A percentile compares a stretch with the other conserved stretches of the same genome.
These are phyloP conservation scores for Phoxinus dragarum DNA, from an alignment of 2,797 vertebrate genomes.

Conservation along the genomic window DNA sequence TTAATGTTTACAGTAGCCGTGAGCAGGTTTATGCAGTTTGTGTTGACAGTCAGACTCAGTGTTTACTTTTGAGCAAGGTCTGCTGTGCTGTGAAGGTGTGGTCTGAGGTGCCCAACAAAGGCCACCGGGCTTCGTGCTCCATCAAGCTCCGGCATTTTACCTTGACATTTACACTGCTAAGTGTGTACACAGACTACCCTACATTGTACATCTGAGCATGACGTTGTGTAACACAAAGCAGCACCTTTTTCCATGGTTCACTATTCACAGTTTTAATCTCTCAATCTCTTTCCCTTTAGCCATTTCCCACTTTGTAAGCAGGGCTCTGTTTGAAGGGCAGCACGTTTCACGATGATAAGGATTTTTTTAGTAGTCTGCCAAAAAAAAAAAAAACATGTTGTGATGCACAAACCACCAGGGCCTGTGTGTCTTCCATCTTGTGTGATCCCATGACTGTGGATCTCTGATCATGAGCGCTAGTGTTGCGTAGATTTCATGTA, in stretches of 20 bases:
- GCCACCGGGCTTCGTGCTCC: not conserved
- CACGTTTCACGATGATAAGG: not conserved
- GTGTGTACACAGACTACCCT: conserved; percentile 36
- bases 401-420: not conserved
- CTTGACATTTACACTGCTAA: conserved; percentile 25
- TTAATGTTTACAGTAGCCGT: conserved; percentile 24
- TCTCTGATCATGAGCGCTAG: not conserved
- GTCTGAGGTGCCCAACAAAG: conserved; percentile 30
- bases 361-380: not conserved
- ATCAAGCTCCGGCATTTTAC: conserved; percentile 20
- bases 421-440: not conserved
- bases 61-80: conserved; percentile 49
- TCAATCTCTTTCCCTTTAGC: conserved; percentile 19
- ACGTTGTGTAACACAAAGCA: conserved; percentile 24
- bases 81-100: conserved; percentile 52
- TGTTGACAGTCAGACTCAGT: conserved; percentile 54
- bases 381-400: not conserved
- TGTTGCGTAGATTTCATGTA: not conserved
- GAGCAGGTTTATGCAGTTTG: conserved; percentile 53
- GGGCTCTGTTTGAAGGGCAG: conserved; percentile 13
- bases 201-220: conserved; percentile 10
- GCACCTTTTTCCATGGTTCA: not conserved
- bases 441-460: conserved; percentile 18
- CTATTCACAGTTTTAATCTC: conserved; percentile 31
- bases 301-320: conserved; percentile 7